Evolutionary conservation across 2,888 invertebrate species (phyloP).

Genomic region (Omphaloscelis lunosa): DNA sequence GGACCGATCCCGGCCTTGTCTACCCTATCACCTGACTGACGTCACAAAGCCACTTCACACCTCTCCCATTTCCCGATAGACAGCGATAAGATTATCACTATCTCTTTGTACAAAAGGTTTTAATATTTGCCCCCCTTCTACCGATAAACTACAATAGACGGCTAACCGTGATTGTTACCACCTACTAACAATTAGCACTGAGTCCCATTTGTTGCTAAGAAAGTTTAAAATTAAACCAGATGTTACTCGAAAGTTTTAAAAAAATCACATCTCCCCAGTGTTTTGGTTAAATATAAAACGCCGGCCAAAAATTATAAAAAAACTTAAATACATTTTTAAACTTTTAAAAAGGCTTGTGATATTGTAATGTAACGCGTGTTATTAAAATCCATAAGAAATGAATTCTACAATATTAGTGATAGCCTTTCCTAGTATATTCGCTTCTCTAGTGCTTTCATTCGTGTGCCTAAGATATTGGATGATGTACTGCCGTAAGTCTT

Average conservation of each 20-base stretch:
- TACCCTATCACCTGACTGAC: slow-evolving; percentile 29
- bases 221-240: not conserved
- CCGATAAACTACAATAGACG: slow-evolving; percentile 38
- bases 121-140: slow-evolving; percentile 49
- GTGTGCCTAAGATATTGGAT: slow-evolving; percentile 49
- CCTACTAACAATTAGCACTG: slow-evolving; percentile 2
- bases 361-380: slow-evolving; percentile 3
- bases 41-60: slow-evolving; percentile 57
- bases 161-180: slow-evolving; percentile 52
- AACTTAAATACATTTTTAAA: not conserved
- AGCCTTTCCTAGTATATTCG: slow-evolving; percentile 45
- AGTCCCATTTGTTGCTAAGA: not conserved
- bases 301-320: not conserved
- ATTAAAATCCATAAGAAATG: slow-evolving; percentile 22
- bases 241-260: not conserved
- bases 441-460: slow-evolving; percentile 32
- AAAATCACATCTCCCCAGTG: not conserved
- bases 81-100: slow-evolving; percentile 62
- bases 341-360: not conserved
- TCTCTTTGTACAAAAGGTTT: slow-evolving; percentile 55
- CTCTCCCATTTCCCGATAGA: slow-evolving; percentile 60
- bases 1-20: slow-evolving; percentile 37
- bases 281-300: not conserved
- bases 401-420: slow-evolving; percentile 36
- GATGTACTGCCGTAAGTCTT: slow-evolving; percentile 45